Evolutionary conservation across 2,888 invertebrate genomes (phyloP).

Genomic region (Drosophila vallismaia): DNA sequence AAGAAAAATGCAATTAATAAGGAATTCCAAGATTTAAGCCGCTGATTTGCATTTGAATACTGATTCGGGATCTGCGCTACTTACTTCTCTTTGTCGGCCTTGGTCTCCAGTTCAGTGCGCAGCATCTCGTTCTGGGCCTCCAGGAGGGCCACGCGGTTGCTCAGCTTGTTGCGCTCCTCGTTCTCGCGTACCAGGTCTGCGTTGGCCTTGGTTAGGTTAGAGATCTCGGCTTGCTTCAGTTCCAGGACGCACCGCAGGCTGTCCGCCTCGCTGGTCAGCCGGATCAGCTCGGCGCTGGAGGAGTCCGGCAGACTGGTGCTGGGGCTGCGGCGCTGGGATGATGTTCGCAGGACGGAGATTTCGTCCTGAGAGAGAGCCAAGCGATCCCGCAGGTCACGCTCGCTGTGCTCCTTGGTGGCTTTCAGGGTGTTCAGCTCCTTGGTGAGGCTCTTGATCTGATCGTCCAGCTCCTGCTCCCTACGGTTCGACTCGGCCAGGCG

Average conservation of each 20-base stretch:
- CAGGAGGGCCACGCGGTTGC: conserved; percentile 90
- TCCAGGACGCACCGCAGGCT: conserved; percentile 95
- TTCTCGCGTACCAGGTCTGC: conserved; percentile 89
- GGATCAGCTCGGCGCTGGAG: conserved; percentile 68
- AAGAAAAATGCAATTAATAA: conserved; percentile 12
- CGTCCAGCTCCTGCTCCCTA: conserved; percentile 80
- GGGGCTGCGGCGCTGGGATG: conserved; percentile 62
- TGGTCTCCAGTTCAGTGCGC: conserved; percentile 87
- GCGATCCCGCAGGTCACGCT: conserved; percentile 82
- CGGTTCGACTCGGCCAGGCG: conserved; percentile 68
- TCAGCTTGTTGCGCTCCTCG: conserved; percentile 89
- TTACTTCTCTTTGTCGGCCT: conserved; percentile 86
- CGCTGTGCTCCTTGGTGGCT: conserved; percentile 74
- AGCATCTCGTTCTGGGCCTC: conserved; percentile 95
- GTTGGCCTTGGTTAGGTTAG: conserved; percentile 89
- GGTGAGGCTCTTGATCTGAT: conserved; percentile 77
- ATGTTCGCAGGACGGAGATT: conserved; percentile 75
- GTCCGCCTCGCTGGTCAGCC: conserved; percentile 89
- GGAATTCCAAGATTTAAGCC: not conserved
- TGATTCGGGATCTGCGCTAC: conserved; percentile 53
- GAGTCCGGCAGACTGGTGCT: conserved; percentile 45
- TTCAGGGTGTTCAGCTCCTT: conserved; percentile 79
- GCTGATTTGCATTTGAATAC: not conserved
- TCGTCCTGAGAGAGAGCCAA: conserved; percentile 82
- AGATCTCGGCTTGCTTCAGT: conserved; percentile 93